Evolutionary conservation across 2,797 vertebrate genomes (phyloP), one percentile per base, ranked within the genome.

Genomic region (Falco cherrug): DNA sequence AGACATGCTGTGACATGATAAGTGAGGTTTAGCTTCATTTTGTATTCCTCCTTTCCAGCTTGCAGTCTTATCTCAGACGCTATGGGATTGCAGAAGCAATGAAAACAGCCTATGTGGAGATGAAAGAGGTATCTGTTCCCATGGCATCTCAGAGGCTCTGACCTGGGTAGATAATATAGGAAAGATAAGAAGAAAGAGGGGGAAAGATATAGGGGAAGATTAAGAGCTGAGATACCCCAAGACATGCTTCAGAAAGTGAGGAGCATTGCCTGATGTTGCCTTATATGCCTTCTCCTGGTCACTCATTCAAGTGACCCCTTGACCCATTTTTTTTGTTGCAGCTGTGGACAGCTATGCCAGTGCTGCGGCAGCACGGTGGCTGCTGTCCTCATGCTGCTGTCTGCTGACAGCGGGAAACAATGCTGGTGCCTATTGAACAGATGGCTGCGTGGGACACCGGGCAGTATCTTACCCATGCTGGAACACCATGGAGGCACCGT

Each of bases 371-470:
- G 74, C 50, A 39, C 19, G 25, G 56, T 8, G 18, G 35, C 29
- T 82, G 15, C 48, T 53, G 48, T 70, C 37, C 19, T 84, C 33
- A 25, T 0, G 1, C 41, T 50, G 22, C 59, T 50, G 56, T 14
- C n/a, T 50, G 22, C 59, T 50, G 56, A 16, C n/a, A 51, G 68
- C 45, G 12, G 9, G 17, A 70, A 45, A 70, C 41, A 43, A 11
- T 0, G 0, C 50, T 13, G 35, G 16, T 35, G 33, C 21, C 56
- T 9, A 2, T 54, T 35, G 35, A 69, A 48, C 54, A 47, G 33
- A 33, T 4, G 25, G 28, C 35, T 35, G 50, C 61, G 15, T 0
- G 1, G 29, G 26, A 35, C 19, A 35, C 18, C 1, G 1, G 11
- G 10, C 39, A 48, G 8, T 17, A 33, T 0, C 0, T 59, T 51